Conservation (phyloP, 2,113 vertebrate genomes). For the Embiotoca jacksoni region DNA sequence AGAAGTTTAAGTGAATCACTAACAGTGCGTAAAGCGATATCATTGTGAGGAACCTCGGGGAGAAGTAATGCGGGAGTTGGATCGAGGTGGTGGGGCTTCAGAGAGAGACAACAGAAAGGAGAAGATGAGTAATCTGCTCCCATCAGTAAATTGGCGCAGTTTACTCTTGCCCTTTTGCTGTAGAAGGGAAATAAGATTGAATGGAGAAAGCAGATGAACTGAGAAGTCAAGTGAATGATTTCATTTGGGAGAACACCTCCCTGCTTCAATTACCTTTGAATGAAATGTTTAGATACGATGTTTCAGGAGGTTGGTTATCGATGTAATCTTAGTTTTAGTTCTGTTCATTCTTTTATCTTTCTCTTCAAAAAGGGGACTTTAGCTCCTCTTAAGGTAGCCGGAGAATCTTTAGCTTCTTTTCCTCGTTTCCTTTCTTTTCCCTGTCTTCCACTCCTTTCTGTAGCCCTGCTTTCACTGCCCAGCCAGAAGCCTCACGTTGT, state of each 20-base stretch:
- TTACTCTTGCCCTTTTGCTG: constrained; percentile 10
- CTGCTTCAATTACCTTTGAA: constrained; percentile 28
- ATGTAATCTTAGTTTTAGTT: background rate
- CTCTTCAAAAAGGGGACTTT: background rate
- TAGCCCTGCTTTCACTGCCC: background rate
- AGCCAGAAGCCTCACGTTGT: constrained; percentile 21
- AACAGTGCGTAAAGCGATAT: background rate
- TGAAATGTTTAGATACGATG: constrained; percentile 1
- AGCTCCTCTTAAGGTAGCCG: background rate
- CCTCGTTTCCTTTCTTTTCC: background rate
- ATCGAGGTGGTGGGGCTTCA: background rate
- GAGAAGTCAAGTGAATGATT: constrained; percentile 28
- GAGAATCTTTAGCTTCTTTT: background rate
- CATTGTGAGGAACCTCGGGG: constrained; percentile 15
- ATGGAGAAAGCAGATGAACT: constrained; percentile 19
- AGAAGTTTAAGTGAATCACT: constrained; percentile 7
- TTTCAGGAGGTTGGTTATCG: background rate
- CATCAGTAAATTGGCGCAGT: constrained; percentile 18
- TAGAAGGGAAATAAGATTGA: constrained; percentile 29
- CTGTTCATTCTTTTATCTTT: background rate
- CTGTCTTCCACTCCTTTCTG: background rate
- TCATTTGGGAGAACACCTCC: constrained; percentile 8
- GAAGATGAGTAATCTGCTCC: constrained; percentile 38
- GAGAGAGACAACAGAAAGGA: constrained; percentile 20
- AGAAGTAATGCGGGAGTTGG: constrained; percentile 1